Conservation (phyloP, 2,113 vertebrate genomes). For the Gallinago paraguaiae region DNA sequence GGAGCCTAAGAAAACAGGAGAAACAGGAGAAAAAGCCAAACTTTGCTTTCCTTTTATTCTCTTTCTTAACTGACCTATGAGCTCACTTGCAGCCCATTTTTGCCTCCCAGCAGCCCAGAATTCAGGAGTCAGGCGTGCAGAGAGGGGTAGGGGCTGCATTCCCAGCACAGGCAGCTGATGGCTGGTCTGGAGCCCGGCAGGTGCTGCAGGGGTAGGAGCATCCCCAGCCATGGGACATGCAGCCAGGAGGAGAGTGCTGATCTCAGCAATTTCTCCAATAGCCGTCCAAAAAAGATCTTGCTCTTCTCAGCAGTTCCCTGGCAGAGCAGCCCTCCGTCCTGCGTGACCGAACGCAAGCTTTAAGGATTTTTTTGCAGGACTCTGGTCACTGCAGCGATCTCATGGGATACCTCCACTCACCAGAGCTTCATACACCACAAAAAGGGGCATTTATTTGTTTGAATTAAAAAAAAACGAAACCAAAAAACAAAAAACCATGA, state of each 20-base stretch:
- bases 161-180: not conserved
- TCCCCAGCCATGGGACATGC: fast-evolving
- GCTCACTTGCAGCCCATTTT: fast-evolving
- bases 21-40: not conserved
- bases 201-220: not conserved
- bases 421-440: not conserved
- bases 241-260: not conserved
- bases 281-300: not conserved
- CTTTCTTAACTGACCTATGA: not conserved
- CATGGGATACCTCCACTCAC: not conserved
- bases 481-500: not conserved
- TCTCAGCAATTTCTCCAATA: not conserved
- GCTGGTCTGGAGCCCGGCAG: not conserved
- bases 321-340: not conserved
- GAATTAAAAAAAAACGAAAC: not conserved
- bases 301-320: fast-evolving
- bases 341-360: not conserved
- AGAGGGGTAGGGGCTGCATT: fast-evolving
- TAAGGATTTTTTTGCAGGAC: not conserved
- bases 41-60: fast-evolving
- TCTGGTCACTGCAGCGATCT: not conserved
- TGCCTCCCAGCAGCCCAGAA: not conserved
- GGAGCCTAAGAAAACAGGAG: not conserved
- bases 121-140: fast-evolving
- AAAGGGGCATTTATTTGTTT: not conserved